A percentile compares a stretch with the other conserved stretches of the same genome.
These are phyloP conservation scores for Aphyosemion australe DNA, from an alignment of 2,113 vertebrate species.

Conservation along the genomic window DNA sequence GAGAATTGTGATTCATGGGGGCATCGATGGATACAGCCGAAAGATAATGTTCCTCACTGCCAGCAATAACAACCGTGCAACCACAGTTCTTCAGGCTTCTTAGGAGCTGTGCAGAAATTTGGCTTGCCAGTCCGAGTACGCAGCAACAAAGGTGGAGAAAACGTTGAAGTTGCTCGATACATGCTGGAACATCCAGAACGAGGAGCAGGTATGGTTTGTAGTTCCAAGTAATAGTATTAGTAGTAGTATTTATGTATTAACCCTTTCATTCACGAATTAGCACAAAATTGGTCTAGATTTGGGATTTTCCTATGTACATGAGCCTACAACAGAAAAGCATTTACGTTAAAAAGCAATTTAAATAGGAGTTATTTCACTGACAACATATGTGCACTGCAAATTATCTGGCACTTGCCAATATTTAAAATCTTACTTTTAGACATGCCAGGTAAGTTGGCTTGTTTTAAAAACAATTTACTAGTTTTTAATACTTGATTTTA, in stretches of 20 bases:
- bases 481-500: too few relatives aligned
- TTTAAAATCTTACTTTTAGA: too few relatives aligned
- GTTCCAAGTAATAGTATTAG: neutral
- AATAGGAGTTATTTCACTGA: too few relatives aligned
- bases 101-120: neutral
- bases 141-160: conserved; percentile 2
- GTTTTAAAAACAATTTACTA: too few relatives aligned
- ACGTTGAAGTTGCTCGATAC: neutral
- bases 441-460: too few relatives aligned
- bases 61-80: conserved; percentile 1
- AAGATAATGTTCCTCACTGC: conserved; percentile 5
- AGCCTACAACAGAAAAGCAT: too few relatives aligned
- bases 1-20: conserved; percentile 8
- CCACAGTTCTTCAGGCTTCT: neutral
- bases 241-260: neutral
- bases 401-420: too few relatives aligned
- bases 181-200: neutral
- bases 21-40: neutral
- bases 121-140: neutral
- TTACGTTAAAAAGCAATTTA: too few relatives aligned
- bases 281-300: too few relatives aligned
- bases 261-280: too few relatives aligned
- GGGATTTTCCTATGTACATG: too few relatives aligned
- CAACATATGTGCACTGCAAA: too few relatives aligned
- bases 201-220: neutral